phyloP scores from a whole-genome alignment of 2,113 vertebrate species.

The Tychaedon coryphoeus region DNA sequence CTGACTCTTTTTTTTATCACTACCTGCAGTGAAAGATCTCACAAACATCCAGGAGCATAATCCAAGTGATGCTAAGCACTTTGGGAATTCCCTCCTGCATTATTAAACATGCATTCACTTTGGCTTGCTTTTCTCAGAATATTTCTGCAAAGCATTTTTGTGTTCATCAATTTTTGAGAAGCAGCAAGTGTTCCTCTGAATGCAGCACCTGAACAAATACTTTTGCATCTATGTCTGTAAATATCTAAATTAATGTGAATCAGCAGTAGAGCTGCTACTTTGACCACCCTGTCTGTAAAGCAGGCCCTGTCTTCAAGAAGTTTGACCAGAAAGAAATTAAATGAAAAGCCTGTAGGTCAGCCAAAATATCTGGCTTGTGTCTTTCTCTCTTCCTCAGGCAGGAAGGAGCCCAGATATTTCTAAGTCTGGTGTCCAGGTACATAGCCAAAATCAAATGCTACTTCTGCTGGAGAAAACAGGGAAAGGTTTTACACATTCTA shows the following conservation, averaged over 20 bases:
- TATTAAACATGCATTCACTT: not conserved
- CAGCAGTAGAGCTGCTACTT: not conserved
- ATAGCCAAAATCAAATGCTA: not conserved
- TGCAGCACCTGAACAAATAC: not conserved
- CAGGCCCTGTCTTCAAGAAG: not conserved
- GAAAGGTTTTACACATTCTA: not conserved
- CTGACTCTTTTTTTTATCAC: not conserved
- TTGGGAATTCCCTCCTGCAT: not conserved
- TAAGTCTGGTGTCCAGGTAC: conserved; percentile 40
- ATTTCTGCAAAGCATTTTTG: not conserved
- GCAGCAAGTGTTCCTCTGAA: not conserved
- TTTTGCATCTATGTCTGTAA: not conserved
- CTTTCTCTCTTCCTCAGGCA: conserved; percentile 43
- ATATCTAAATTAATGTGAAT: not conserved
- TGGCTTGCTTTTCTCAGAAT: not conserved
- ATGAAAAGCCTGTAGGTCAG: conserved; percentile 8
- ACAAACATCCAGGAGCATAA: not conserved
- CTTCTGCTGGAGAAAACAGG: not conserved
- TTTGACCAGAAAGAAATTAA: conserved; percentile 10
- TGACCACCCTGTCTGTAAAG: not conserved
- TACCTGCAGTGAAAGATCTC: not conserved
- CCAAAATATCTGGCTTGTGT: conserved; percentile 25
- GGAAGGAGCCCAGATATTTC: conserved; percentile 39
- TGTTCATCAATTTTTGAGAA: not conserved
- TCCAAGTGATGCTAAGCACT: not conserved